Base-by-base conservation (phyloP, 2,888 invertebrate species). In the Trypoxylon attenuatum region DNA sequence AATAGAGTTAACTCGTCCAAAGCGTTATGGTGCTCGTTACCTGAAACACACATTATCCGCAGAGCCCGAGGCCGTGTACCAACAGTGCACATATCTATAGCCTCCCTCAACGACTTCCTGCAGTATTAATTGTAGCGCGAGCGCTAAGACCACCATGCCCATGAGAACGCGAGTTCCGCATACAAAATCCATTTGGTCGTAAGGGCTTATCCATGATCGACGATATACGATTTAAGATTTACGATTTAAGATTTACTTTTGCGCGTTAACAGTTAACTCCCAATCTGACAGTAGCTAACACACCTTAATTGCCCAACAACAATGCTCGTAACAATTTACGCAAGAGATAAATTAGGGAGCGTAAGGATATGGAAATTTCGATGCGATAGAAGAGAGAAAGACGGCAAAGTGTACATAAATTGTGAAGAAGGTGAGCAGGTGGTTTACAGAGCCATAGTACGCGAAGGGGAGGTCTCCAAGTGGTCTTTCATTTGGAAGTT, bases 11-110 rank as follows among this genome's bases (percentile, higher is more conserved):
- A 80, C 71, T 77, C 70, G 69, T 73, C 58, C 54, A 63, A 71
- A 63, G 72, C 72, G 66, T 73, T 80, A 73, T 66, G 63, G 69
- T 55, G 75, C 73, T 81, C 72, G 79, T 82, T 82, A 82, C 76
- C 77, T 73, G 63, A 69, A 72, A 71, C 69, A 63, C 69, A 72
- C 68, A 76, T 76, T 76, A 78, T 65, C 69, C 57, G 52, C 62
- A 59, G 51, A 67, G 62, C 69, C 69, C 21, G 27, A 29, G 42
- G 52, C 5, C 49, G 52, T 33, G 25, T 25, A 43, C 22, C 27
- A 6, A 13, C 10, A 1, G 22, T 49, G 29, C 49, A 56, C 6
- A 41, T 45, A 27, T 47, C 53, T 2, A 38, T 25, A n/a, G n/a
- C 21, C 27, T 41, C 21, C 33, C 50, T 41, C 19, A 41, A 41